phyloP scores from a whole-genome alignment of 1,140 invertebrate genomes.

The Achatina immaculata region DNA sequence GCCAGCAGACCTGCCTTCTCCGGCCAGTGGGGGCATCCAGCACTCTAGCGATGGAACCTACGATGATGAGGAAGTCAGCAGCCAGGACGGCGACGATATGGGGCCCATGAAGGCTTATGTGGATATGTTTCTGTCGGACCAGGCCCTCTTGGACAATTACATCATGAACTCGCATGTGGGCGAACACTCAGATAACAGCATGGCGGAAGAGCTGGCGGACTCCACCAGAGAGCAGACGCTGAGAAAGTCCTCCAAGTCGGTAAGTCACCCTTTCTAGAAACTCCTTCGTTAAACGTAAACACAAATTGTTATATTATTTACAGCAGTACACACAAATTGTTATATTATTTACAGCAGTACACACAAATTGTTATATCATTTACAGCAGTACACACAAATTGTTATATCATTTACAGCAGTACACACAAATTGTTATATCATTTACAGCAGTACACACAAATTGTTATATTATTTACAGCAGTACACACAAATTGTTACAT shows the following conservation, averaged over 20 bases:
- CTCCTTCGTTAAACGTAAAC: too few relatives aligned
- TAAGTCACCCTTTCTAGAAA: too few relatives aligned
- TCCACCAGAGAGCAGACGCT: background rate
- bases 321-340: too few relatives aligned
- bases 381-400: too few relatives aligned
- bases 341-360: too few relatives aligned
- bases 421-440: too few relatives aligned
- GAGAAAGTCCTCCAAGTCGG: background rate
- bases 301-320: too few relatives aligned
- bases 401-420: too few relatives aligned
- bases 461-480: too few relatives aligned
- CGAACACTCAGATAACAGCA: background rate
- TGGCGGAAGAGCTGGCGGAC: background rate
- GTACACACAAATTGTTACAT: too few relatives aligned
- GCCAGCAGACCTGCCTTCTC: background rate
- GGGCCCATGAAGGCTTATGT: background rate
- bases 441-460: too few relatives aligned
- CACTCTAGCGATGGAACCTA: background rate
- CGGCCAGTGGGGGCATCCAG: background rate
- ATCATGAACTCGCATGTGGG: background rate
- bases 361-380: too few relatives aligned
- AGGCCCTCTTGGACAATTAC: background rate
- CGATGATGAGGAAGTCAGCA: background rate
- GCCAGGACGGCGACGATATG: background rate
- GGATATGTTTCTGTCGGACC: background rate